A percentile compares a stretch with the other conserved stretches of the same genome.
Evolutionary conservation across 2,888 invertebrate species (phyloP).

Genomic region (Linhomoeus sp.): DNA sequence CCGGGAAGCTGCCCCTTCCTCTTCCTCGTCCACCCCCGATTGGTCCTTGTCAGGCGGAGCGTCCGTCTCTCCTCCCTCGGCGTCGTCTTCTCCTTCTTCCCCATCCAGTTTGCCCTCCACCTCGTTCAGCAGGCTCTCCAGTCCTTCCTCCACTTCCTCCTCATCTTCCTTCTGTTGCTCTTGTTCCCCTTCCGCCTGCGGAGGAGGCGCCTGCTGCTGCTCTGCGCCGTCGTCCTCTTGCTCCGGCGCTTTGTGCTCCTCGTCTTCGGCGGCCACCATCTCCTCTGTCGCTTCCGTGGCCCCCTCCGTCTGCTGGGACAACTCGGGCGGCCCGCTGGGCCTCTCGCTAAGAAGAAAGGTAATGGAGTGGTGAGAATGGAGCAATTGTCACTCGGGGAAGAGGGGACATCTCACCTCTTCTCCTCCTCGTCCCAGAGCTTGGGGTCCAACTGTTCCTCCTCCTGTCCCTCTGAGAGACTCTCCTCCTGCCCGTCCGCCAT

Average conservation of each 20-base stretch:
- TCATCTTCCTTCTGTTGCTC: constrained; percentile 4
- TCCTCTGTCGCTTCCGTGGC: constrained; percentile 17
- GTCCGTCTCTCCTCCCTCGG: neutral
- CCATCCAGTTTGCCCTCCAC: neutral
- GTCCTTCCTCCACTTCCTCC: neutral
- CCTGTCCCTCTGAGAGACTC: constrained; percentile 40
- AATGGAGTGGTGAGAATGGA: too few relatives aligned
- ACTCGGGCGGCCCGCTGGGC: too few relatives aligned
- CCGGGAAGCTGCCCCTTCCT: too few relatives aligned
- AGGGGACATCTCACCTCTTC: constrained; percentile 15
- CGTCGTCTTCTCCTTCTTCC: neutral
- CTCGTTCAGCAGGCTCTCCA: neutral
- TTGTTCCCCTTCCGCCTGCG: constrained; percentile 12
- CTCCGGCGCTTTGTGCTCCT: constrained; percentile 7
- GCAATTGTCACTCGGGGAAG: too few relatives aligned
- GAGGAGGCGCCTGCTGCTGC: constrained; percentile 8
- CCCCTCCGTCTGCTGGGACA: constrained; percentile 5
- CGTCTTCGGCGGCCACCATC: constrained; percentile 37
- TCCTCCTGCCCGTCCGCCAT: constrained; percentile 52
- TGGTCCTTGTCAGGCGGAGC: neutral
- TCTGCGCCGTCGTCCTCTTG: constrained; percentile 8
- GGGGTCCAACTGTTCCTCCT: constrained; percentile 62
- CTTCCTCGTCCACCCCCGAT: too few relatives aligned
- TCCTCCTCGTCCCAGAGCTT: constrained; percentile 87
- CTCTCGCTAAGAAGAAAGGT: too few relatives aligned